A percentile compares a stretch with the other conserved stretches of the same genome.
Conservation (phyloP, 2,797 vertebrate species). For the Lepus townsendii region DNA sequence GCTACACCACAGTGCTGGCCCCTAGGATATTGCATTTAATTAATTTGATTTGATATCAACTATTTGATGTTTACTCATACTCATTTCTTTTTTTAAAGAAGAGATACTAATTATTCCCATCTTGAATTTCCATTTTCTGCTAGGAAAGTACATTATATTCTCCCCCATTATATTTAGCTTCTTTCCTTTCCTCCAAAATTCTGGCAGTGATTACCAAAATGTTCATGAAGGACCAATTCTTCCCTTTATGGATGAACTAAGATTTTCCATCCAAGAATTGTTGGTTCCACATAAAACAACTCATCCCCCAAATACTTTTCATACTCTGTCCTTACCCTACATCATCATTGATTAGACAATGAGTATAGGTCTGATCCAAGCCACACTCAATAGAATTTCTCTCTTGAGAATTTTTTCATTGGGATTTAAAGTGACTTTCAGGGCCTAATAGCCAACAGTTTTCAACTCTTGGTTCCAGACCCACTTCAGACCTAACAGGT, state of each 20-base stretch:
- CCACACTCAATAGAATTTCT: background rate
- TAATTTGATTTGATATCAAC: background rate
- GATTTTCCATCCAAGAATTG: background rate
- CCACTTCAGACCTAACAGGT: background rate
- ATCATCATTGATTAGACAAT: background rate
- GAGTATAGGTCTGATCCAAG: background rate
- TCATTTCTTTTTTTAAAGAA: background rate
- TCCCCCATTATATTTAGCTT: conserved; percentile 36
- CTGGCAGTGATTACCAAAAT: background rate
- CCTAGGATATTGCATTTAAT: conserved; percentile 2
- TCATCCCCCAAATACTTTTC: background rate
- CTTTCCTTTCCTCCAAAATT: background rate
- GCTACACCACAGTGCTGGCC: too few species aligned
- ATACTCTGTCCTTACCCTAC: background rate
- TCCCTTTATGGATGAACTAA: background rate
- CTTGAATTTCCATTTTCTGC: background rate
- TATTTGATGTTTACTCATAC: background rate
- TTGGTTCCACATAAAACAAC: background rate
- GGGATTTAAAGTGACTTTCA: conserved; percentile 22
- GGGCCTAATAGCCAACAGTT: background rate
- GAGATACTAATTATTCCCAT: background rate
- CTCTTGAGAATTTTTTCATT: background rate
- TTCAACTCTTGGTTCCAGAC: background rate
- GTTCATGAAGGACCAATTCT: background rate
- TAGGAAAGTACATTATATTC: background rate